phyloP scores from a whole-genome alignment of 2,113 vertebrate genomes.

The Cyanoderma ruficeps region DNA sequence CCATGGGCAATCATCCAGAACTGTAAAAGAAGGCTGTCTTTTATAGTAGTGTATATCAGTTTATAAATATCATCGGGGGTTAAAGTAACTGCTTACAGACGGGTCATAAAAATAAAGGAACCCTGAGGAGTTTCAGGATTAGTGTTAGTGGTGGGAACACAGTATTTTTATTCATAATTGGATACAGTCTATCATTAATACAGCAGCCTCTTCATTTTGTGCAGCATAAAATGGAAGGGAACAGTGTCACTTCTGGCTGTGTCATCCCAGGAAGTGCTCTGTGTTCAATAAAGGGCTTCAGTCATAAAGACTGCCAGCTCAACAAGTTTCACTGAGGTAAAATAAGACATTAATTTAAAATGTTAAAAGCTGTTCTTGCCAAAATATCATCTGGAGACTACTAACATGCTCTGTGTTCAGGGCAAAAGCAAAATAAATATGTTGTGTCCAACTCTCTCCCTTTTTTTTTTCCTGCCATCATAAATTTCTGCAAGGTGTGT shows the following conservation, averaged over 20 bases:
- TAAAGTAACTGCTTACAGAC: background rate
- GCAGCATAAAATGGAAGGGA: background rate
- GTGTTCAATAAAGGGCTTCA: background rate
- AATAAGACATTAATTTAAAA: background rate
- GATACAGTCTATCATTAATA: background rate
- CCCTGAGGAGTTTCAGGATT: background rate
- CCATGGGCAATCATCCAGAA: background rate
- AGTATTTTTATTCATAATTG: background rate
- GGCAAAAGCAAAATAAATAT: background rate
- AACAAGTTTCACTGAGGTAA: background rate
- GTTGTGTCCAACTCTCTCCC: background rate
- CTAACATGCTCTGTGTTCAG: background rate
- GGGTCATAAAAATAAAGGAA: background rate
- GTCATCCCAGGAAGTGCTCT: background rate
- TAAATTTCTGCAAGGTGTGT: background rate
- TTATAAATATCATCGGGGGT: background rate
- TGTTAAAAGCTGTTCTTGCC: background rate
- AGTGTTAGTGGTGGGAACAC: background rate
- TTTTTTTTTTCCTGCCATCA: background rate
- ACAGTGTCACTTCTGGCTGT: background rate
- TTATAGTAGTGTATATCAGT: background rate
- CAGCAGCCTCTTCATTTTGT: slow-evolving; percentile 1
- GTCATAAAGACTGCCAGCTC: background rate
- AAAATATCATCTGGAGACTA: background rate
- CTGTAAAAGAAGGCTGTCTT: background rate